phyloP scores from a whole-genome alignment of 2,888 invertebrate species.

The Dicyrtoma fusca region DNA sequence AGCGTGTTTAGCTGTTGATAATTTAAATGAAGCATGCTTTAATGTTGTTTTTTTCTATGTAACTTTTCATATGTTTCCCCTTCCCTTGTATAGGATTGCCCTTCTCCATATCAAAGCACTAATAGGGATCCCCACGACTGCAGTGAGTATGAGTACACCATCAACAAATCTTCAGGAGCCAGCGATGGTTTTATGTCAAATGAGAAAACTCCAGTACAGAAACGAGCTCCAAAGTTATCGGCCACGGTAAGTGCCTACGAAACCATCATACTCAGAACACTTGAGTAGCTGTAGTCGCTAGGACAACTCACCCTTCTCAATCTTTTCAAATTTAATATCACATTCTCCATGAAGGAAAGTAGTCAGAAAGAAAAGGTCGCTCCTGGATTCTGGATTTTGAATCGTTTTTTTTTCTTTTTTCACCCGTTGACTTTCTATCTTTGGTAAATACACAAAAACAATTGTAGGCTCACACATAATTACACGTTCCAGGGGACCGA shows the following conservation, averaged over 20 bases:
- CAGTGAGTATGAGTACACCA: constrained; percentile 35
- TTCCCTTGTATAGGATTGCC: constrained; percentile 35
- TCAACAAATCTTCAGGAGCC: constrained; percentile 36
- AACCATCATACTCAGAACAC: too few species aligned
- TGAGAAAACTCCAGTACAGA: constrained; percentile 29
- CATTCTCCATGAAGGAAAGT: background rate
- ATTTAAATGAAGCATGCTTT: background rate
- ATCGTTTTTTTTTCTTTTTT: too few species aligned
- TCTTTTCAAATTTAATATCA: too few species aligned
- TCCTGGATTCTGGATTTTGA: background rate
- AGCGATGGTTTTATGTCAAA: constrained; percentile 25
- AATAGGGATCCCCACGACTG: constrained; percentile 36
- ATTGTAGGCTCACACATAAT: too few species aligned
- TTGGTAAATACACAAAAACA: too few species aligned
- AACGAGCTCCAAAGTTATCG: constrained; percentile 23
- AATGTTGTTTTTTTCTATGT: background rate
- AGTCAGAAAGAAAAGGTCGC: background rate
- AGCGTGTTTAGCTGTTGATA: background rate
- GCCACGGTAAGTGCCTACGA: constrained; percentile 29
- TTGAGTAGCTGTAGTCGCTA: too few species aligned
- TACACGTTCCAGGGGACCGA: too few species aligned
- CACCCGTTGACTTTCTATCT: background rate
- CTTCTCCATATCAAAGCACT: constrained; percentile 35
- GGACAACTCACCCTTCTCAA: too few species aligned
- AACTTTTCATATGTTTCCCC: constrained; percentile 20